phyloP scores from a whole-genome alignment of 1,140 invertebrate genomes.

The Tetraneura akinire region DNA sequence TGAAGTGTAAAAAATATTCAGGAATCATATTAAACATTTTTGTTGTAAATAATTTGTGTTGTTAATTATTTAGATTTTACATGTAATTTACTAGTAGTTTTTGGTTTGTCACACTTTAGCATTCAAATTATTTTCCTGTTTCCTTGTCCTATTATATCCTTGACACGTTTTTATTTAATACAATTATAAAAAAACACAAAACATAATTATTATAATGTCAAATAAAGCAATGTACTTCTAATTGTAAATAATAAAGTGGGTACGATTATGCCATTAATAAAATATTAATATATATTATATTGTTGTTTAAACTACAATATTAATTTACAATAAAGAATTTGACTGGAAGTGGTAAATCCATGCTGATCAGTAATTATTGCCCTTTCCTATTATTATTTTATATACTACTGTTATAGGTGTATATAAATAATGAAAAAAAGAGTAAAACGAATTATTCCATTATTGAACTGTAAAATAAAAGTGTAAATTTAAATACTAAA shows the following conservation, averaged over 20 bases:
- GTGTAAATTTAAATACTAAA: background rate
- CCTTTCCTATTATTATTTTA: background rate
- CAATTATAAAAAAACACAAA: background rate
- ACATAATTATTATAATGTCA: background rate
- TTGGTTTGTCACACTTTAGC: constrained; percentile 16
- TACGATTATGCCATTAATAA: background rate
- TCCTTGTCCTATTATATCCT: background rate
- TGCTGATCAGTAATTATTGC: background rate
- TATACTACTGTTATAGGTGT: background rate
- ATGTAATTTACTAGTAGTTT: background rate
- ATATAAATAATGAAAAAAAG: background rate
- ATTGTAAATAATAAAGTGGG: background rate
- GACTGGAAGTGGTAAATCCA: background rate
- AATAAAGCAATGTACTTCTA: background rate
- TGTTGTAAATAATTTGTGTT: background rate
- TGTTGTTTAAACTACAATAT: constrained; percentile 5
- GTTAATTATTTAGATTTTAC: background rate
- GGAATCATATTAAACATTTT: background rate
- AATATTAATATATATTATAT: too few species aligned
- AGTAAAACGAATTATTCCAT: constrained; percentile 27
- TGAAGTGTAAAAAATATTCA: background rate
- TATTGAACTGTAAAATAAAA: background rate
- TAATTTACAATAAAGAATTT: constrained; percentile 3
- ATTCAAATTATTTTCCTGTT: constrained; percentile 25
- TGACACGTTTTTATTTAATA: constrained; percentile 8